Evolutionary conservation across 2,797 vertebrate genomes (phyloP).

Genomic region (Diplodus sargus): DNA sequence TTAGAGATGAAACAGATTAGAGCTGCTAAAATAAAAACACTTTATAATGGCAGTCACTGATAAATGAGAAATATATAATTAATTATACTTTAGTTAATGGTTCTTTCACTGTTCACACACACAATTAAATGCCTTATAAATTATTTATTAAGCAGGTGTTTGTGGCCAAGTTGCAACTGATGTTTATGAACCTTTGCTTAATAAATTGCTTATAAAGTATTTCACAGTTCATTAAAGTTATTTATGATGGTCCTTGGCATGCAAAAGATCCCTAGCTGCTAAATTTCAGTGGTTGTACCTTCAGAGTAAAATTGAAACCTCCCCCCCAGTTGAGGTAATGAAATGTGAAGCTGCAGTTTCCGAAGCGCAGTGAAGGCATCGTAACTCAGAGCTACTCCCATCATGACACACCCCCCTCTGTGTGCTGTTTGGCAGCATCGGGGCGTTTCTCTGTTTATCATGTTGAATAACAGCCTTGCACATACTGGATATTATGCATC

Average conservation of each 20-base stretch:
- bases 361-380: slow-evolving; percentile 53
- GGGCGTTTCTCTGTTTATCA: slow-evolving; percentile 59
- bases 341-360: not conserved
- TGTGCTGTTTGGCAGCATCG: slow-evolving; percentile 51
- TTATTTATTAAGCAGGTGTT: too few species aligned
- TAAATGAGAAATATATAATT: too few species aligned
- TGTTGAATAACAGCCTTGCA: slow-evolving; percentile 35
- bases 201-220: too few species aligned
- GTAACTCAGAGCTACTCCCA: slow-evolving; percentile 41
- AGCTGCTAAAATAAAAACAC: too few species aligned
- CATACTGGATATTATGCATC: slow-evolving; percentile 11
- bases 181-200: too few species aligned
- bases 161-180: too few species aligned
- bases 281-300: not conserved
- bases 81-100: too few species aligned
- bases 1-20: not conserved
- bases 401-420: slow-evolving; percentile 72
- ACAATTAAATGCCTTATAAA: too few species aligned
- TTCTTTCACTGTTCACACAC: too few species aligned
- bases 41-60: too few species aligned
- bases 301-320: not conserved
- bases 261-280: not conserved
- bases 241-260: too few species aligned
- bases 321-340: not conserved
- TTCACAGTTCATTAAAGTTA: too few species aligned